Evolutionary conservation across 2,888 invertebrate genomes (phyloP).

Genomic region (Agrotis exclamationis): DNA sequence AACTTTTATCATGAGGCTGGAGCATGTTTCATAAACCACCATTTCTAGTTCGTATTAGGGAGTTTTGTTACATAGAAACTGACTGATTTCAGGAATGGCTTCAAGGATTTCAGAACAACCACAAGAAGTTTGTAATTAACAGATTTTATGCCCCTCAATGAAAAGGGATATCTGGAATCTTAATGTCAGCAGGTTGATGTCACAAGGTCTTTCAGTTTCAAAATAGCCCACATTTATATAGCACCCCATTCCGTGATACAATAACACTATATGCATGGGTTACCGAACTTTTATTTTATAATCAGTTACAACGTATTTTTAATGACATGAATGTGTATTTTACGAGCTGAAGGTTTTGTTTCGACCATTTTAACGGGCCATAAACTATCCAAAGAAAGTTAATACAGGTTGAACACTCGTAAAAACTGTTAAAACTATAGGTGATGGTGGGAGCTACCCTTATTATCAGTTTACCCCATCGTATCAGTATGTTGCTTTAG

Average conservation of each 20-base stretch:
- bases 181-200: no score
- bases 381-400: constrained; percentile 50
- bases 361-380: constrained; percentile 49
- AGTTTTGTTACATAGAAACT: neutral
- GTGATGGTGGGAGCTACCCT: constrained; percentile 18
- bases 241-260: neutral
- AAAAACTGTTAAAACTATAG: constrained; percentile 30
- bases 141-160: no score
- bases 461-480: constrained; percentile 25
- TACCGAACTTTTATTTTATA: constrained; percentile 7
- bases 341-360: constrained; percentile 60
- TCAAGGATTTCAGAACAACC: neutral
- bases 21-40: neutral
- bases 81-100: neutral
- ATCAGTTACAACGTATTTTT: constrained; percentile 37
- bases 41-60: neutral
- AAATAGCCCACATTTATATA: neutral
- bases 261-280: neutral
- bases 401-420: constrained; percentile 51
- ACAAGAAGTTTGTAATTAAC: neutral
- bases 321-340: constrained; percentile 47
- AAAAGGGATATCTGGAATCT: neutral
- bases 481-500: neutral
- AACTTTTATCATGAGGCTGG: no score
- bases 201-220: no score